phyloP scores from a whole-genome alignment of 2,888 invertebrate genomes.

The Branchinecta sandiegonensis region DNA sequence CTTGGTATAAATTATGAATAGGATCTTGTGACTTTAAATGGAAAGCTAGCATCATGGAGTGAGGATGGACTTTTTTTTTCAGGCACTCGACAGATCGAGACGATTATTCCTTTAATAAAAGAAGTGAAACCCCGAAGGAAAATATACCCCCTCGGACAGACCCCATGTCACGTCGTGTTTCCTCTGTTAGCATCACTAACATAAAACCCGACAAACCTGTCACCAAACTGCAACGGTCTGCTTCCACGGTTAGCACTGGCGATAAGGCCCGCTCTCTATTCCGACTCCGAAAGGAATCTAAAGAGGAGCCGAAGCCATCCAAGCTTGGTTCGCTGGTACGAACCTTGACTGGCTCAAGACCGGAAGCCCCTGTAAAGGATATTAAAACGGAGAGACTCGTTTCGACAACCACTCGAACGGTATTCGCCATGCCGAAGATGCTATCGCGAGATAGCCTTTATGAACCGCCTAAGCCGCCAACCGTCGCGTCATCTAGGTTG shows the following conservation, averaged over 20 bases:
- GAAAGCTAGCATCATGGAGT: no score
- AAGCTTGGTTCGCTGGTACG: neutral
- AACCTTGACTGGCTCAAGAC: neutral
- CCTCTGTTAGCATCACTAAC: neutral
- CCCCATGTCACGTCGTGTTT: neutral
- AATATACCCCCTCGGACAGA: neutral
- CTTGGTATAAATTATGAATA: no score
- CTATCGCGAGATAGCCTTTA: neutral
- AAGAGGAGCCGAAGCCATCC: neutral
- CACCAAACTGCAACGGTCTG: neutral
- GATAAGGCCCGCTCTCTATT: conserved; percentile 3
- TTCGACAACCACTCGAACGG: conserved; percentile 9
- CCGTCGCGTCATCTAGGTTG: neutral
- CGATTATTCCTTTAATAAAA: neutral
- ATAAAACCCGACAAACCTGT: neutral
- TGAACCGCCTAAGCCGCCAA: neutral
- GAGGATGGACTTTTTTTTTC: neutral
- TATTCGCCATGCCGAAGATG: conserved; percentile 13
- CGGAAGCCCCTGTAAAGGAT: neutral
- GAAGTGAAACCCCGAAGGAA: neutral
- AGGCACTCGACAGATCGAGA: neutral
- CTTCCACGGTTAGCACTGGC: neutral
- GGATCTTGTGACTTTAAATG: no score
- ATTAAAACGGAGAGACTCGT: neutral
- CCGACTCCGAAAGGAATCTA: neutral